A percentile compares a stretch with the other conserved stretches of the same genome.
Evolutionary conservation across 1,140 invertebrate species (phyloP).

Genomic region (Calephelis virginiensis): DNA sequence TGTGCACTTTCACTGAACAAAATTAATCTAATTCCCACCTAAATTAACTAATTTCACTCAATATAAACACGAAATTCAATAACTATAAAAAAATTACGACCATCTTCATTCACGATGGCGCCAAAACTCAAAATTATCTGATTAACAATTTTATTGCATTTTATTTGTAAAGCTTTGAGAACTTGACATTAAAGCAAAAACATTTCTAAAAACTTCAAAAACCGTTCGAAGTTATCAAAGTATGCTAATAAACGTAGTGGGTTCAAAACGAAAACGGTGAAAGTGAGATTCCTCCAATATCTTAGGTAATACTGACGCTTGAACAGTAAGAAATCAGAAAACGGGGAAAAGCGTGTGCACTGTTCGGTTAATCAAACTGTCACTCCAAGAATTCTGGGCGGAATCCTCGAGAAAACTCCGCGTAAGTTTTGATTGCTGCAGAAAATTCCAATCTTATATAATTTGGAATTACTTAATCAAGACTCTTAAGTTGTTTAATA

Average conservation of each 20-base stretch:
- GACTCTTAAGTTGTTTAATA: slow-evolving; percentile 24
- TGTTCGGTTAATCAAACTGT: slow-evolving; percentile 77
- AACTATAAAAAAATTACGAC: no score
- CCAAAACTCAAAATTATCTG: no score
- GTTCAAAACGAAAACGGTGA: slow-evolving; percentile 1
- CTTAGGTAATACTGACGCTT: slow-evolving; percentile 49
- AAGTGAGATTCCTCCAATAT: slow-evolving; percentile 17
- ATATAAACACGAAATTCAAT: no score
- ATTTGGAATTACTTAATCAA: slow-evolving; percentile 65
- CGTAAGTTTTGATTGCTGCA: slow-evolving; percentile 74
- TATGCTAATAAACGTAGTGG: slow-evolving; percentile 5
- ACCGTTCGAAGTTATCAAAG: background rate
- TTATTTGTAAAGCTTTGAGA: no score
- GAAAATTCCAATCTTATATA: slow-evolving; percentile 65
- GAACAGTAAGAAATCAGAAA: slow-evolving; percentile 66
- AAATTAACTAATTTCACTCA: no score
- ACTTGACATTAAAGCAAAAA: no score
- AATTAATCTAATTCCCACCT: no score
- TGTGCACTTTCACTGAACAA: no score
- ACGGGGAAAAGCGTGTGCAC: slow-evolving; percentile 62
- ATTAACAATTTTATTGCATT: no score
- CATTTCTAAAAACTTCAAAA: no score
- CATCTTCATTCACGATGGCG: no score
- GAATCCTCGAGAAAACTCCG: slow-evolving; percentile 70
- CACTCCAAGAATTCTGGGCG: slow-evolving; percentile 75